Evolutionary conservation across 2,888 invertebrate species (phyloP).

Genomic region (Papilio demoleus): DNA sequence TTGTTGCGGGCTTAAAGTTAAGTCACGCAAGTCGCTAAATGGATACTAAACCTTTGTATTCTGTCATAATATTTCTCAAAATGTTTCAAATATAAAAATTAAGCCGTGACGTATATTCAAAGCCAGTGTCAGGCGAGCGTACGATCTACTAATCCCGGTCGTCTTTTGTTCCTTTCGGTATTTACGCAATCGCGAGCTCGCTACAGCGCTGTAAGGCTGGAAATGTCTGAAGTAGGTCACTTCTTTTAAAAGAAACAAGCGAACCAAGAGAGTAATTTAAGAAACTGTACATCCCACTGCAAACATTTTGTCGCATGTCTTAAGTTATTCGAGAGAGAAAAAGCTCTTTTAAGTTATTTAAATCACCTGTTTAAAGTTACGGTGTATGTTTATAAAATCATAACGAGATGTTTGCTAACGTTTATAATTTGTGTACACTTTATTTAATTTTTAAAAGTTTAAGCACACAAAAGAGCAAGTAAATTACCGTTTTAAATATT

Average conservation of each 20-base stretch:
- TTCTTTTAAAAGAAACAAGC: constrained; percentile 35
- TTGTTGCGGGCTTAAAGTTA: too few relatives aligned
- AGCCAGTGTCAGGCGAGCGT: constrained; percentile 18
- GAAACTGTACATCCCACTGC: constrained; percentile 25
- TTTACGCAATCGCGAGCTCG: constrained; percentile 34
- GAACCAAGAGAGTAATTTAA: constrained; percentile 36
- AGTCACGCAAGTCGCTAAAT: too few relatives aligned
- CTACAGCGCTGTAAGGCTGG: constrained; percentile 18
- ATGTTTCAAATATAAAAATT: too few relatives aligned
- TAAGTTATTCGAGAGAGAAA: constrained; percentile 2
- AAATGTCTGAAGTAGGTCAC: constrained; percentile 34
- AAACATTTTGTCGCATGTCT: constrained; percentile 25
- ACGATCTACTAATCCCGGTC: constrained; percentile 37
- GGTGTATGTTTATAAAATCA: not conserved
- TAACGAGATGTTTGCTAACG: not conserved
- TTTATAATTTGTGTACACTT: too few relatives aligned
- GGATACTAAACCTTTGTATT: too few relatives aligned
- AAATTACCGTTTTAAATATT: not conserved
- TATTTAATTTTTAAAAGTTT: too few relatives aligned
- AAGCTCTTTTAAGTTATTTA: constrained; percentile 1
- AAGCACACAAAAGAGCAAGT: not conserved
- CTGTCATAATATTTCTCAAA: not conserved
- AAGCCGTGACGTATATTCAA: too few relatives aligned
- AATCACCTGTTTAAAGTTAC: constrained; percentile 4
- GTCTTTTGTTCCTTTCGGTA: constrained; percentile 37